Conservation (phyloP, 2,888 invertebrate genomes). For the Trichacis sp. region DNA sequence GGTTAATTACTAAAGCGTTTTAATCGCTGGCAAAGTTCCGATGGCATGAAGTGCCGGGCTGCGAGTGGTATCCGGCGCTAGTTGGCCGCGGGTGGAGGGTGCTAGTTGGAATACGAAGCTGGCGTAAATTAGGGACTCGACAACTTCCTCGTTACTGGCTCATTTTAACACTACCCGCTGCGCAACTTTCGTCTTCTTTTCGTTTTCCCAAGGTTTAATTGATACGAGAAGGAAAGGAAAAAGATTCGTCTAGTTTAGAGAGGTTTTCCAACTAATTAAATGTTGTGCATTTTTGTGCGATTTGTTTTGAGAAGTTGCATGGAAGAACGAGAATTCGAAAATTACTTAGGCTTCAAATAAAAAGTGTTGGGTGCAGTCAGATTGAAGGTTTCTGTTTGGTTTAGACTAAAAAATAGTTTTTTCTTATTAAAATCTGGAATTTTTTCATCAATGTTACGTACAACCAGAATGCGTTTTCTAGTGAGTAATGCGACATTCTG, state of each 20-base stretch:
- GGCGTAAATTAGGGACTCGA: constrained; percentile 66
- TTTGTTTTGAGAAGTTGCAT: no score
- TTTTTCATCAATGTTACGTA: no score
- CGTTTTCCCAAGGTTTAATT: background rate
- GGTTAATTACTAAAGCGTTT: constrained; percentile 70
- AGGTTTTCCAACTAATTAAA: background rate
- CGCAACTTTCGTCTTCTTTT: background rate
- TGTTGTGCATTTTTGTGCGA: no score
- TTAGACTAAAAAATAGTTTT: no score
- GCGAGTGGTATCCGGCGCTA: constrained; percentile 43
- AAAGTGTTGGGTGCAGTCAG: no score
- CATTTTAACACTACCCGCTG: constrained; percentile 24
- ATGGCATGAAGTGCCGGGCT: constrained; percentile 54
- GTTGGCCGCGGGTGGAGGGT: constrained; percentile 45
- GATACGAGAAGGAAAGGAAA: background rate
- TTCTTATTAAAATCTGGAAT: no score
- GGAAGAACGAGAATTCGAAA: no score
- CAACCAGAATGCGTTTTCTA: no score
- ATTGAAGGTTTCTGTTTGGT: no score
- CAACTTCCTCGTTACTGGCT: constrained; percentile 47
- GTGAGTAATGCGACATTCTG: no score
- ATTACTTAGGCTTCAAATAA: no score
- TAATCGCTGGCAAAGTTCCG: constrained; percentile 68
- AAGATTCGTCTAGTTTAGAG: background rate
- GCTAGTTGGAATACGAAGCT: constrained; percentile 55